Percentiles rank a stretch among this genome's conserved stretches.
phyloP scores from a whole-genome alignment of 2,888 invertebrate species.

The Pycnomerus fuliginosus region DNA sequence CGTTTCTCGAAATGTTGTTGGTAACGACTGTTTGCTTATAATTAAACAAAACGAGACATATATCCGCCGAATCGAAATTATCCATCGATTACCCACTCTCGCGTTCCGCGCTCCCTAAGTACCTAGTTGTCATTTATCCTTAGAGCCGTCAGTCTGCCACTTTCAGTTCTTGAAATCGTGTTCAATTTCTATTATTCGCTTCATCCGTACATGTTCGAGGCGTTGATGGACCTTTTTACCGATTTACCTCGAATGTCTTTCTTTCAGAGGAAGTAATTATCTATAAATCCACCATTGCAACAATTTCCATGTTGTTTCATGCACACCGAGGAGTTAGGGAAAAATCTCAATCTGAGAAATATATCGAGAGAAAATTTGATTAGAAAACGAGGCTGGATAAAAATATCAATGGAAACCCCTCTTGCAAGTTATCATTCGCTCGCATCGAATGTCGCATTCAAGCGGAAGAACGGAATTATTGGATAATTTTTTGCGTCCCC shows the following conservation, averaged over 20 bases:
- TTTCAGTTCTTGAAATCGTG: constrained; percentile 34
- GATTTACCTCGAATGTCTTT: too few species aligned
- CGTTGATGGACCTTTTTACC: too few species aligned
- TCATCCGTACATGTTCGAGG: constrained; percentile 20
- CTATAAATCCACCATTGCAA: too few species aligned
- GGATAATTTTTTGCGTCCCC: too few species aligned
- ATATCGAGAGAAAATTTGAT: constrained; percentile 18
- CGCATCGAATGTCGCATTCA: constrained; percentile 10
- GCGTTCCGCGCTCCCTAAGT: constrained; percentile 8
- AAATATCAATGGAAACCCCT: constrained; percentile 10
- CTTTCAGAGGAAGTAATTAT: too few species aligned
- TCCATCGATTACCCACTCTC: constrained; percentile 12
- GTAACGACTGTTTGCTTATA: constrained; percentile 12
- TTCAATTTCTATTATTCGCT: constrained; percentile 33
- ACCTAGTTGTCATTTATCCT: constrained; percentile 21
- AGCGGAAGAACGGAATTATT: constrained; percentile 4
- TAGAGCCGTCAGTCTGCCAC: constrained; percentile 28
- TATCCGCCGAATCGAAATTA: too few species aligned
- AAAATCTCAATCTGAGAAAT: too few species aligned
- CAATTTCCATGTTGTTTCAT: too few species aligned
- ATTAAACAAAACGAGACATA: constrained; percentile 14
- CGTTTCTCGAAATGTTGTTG: constrained; percentile 14
- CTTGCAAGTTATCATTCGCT: constrained; percentile 11
- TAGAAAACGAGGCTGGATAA: constrained; percentile 9
- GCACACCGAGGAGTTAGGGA: too few species aligned